These are phyloP conservation scores for Aphelocoma californica DNA, from an alignment of 2,797 vertebrate genomes.

Conservation along the genomic window DNA sequence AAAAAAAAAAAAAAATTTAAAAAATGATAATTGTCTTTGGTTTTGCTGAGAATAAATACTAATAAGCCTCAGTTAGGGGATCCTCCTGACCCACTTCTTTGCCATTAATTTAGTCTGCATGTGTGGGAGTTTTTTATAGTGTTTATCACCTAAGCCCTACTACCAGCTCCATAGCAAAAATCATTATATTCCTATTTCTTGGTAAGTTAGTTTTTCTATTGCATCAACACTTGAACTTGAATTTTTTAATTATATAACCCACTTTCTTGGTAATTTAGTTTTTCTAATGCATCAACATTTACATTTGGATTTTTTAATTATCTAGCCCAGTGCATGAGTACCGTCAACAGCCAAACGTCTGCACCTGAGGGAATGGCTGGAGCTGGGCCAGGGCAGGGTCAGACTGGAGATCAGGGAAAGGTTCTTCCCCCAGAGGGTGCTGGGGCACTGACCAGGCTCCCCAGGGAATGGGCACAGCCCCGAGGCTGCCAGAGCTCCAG, in stretches of 20 bases:
- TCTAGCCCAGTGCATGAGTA: background rate
- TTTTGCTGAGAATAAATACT: slow-evolving; percentile 14
- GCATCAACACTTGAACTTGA: background rate
- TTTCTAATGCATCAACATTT: background rate
- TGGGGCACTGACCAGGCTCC: background rate
- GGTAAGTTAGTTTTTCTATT: background rate
- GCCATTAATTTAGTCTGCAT: background rate
- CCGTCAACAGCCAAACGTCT: background rate
- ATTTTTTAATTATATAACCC: background rate
- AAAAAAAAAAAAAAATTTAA: too few species aligned
- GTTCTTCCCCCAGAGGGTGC: background rate
- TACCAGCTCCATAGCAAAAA: background rate
- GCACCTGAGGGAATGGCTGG: fast-evolving
- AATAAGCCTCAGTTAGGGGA: background rate
- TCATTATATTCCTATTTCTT: background rate
- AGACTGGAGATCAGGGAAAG: background rate
- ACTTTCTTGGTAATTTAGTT: background rate
- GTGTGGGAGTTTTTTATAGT: background rate
- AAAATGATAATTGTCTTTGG: background rate
- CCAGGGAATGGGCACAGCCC: background rate
- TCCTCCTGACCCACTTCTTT: background rate
- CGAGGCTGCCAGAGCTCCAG: background rate
- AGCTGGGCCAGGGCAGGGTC: background rate
- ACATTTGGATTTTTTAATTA: background rate
- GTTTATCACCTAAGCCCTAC: background rate